A percentile compares a stretch with the other conserved stretches of the same genome.
phyloP scores from a whole-genome alignment of 2,888 invertebrate species.

The Ochropacha duplaris region DNA sequence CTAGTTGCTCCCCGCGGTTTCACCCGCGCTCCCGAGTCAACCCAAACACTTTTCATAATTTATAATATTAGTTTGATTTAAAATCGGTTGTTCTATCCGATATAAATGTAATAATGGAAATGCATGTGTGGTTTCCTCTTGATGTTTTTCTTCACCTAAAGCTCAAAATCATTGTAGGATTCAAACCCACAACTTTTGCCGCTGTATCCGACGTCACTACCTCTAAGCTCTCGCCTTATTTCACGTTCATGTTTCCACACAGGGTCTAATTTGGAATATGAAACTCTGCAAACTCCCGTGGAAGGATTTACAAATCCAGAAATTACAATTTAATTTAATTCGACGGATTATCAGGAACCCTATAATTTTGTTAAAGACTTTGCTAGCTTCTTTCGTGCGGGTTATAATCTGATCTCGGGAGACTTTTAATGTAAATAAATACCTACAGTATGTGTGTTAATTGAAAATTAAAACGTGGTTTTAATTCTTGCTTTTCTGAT shows the following conservation, averaged over 20 bases:
- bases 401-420: background rate
- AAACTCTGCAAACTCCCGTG: background rate
- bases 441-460: background rate
- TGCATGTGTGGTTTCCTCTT: too few species aligned
- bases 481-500: background rate
- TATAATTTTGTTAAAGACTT: background rate
- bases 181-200: too few species aligned
- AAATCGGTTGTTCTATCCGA: too few species aligned
- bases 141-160: too few species aligned
- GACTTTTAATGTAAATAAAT: background rate
- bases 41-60: too few species aligned
- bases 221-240: too few species aligned
- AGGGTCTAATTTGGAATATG: background rate
- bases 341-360: background rate
- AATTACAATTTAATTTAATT: background rate
- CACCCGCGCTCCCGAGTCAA: too few species aligned
- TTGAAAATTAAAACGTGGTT: background rate
- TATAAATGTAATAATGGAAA: too few species aligned
- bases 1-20: too few species aligned
- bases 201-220: too few species aligned
- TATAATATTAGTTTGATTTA: too few species aligned
- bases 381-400: background rate
- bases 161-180: too few species aligned
- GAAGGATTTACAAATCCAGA: background rate
- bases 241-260: background rate